Evolutionary conservation across 1,140 invertebrate genomes (phyloP).

Genomic region (Drosophila eugracilis): DNA sequence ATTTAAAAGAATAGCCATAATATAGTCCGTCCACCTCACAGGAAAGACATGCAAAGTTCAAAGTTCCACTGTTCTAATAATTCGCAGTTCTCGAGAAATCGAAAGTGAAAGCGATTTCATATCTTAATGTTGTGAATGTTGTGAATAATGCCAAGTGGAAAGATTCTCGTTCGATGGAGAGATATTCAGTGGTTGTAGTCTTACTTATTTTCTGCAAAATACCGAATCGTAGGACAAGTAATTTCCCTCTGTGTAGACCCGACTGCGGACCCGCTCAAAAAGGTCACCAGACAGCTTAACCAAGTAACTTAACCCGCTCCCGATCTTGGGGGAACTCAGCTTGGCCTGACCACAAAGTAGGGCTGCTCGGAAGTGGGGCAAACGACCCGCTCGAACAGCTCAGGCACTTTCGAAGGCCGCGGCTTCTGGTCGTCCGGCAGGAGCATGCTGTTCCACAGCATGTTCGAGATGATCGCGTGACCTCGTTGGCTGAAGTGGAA

Average conservation of each 20-base stretch:
- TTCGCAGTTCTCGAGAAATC: too few relatives aligned
- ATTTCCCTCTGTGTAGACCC: conserved; percentile 5
- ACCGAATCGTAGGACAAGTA: neutral
- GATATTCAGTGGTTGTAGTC: neutral
- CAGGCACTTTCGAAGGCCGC: conserved; percentile 18
- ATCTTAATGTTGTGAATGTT: too few relatives aligned
- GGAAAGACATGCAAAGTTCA: too few relatives aligned
- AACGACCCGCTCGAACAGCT: conserved; percentile 30
- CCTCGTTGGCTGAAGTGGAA: conserved; percentile 90
- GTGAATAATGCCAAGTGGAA: too few relatives aligned
- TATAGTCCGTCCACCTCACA: too few relatives aligned
- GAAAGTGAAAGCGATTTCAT: neutral
- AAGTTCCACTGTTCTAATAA: too few relatives aligned
- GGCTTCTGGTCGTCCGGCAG: conserved; percentile 84
- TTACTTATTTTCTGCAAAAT: too few relatives aligned
- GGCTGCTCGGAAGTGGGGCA: conserved; percentile 63
- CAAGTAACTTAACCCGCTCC: conserved; percentile 9
- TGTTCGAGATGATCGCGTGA: conserved; percentile 86
- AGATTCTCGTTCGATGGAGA: too few relatives aligned
- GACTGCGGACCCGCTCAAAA: neutral
- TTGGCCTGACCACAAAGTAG: conserved; percentile 56
- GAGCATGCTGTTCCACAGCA: conserved; percentile 88
- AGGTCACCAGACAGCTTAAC: neutral
- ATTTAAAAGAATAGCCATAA: too few relatives aligned
- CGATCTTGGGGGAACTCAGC: conserved; percentile 24